Conservation (phyloP, 2,888 invertebrate genomes). For the Calameuta pallipes region DNA sequence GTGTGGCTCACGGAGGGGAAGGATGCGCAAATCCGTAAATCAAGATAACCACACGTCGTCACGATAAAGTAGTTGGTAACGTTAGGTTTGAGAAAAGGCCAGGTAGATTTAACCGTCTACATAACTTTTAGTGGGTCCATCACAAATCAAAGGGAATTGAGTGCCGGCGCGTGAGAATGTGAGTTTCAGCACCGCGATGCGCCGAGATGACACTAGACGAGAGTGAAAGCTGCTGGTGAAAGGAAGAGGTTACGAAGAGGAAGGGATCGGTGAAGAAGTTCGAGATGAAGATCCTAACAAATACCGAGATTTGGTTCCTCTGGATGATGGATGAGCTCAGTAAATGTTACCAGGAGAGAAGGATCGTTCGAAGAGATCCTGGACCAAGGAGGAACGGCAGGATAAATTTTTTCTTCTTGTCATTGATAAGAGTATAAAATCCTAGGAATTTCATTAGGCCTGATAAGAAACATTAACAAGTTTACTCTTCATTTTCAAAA, state of each 20-base stretch:
- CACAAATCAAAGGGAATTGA: constrained; percentile 34
- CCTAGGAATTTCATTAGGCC: no score
- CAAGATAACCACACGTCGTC: background rate
- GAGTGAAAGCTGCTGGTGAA: constrained; percentile 8
- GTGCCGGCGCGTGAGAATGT: constrained; percentile 32
- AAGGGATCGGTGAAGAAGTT: background rate
- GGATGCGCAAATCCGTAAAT: no score
- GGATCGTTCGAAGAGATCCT: background rate
- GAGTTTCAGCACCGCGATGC: constrained; percentile 8
- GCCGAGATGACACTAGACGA: background rate
- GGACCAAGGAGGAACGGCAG: no score
- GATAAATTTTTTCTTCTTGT: no score
- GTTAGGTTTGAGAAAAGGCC: background rate
- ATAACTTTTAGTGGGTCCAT: constrained; percentile 24
- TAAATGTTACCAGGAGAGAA: background rate
- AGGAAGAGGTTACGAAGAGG: constrained; percentile 19
- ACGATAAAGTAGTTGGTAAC: background rate
- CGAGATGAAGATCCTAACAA: constrained; percentile 41
- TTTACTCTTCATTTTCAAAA: no score
- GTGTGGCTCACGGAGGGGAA: no score
- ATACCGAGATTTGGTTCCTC: constrained; percentile 49
- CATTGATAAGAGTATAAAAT: no score
- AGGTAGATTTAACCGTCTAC: constrained; percentile 22
- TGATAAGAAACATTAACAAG: no score
- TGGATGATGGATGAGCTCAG: constrained; percentile 50